Evolutionary conservation across 2,888 invertebrate genomes (phyloP).

Genomic region (Adelphocoris suturalis): DNA sequence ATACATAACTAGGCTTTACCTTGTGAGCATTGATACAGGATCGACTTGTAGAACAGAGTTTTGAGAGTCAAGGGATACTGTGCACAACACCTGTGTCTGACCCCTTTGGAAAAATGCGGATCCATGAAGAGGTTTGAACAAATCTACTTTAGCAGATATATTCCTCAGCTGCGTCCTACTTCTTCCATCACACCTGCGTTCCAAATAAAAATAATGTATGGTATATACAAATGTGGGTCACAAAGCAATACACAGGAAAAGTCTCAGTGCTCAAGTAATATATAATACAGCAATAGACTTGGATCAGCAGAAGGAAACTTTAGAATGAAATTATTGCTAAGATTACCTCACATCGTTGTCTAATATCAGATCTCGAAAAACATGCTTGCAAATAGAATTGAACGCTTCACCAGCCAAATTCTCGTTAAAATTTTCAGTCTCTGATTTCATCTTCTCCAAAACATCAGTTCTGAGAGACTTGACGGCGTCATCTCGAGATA

Average conservation of each 20-base stretch:
- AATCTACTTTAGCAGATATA: conserved; percentile 91
- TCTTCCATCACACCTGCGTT: conserved; percentile 89
- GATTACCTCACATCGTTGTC: conserved; percentile 84
- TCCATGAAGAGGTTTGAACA: conserved; percentile 95
- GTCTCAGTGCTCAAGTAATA: not conserved
- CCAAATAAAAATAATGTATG: not conserved
- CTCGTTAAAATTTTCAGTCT: conserved; percentile 73
- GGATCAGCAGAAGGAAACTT: not conserved
- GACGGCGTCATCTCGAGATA: conserved; percentile 90
- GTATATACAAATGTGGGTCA: too few relatives aligned
- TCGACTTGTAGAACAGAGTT: conserved; percentile 95
- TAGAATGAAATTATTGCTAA: not conserved
- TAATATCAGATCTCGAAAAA: conserved; percentile 90
- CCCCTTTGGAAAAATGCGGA: conserved; percentile 98
- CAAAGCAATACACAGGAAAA: not conserved
- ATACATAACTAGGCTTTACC: conserved; percentile 80
- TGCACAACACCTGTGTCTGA: conserved; percentile 97
- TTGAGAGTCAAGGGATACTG: conserved; percentile 95
- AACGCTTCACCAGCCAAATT: conserved; percentile 83
- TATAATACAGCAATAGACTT: too few relatives aligned
- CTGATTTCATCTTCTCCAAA: conserved; percentile 84
- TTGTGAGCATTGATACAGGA: conserved; percentile 90
- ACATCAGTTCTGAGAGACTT: conserved; percentile 85
- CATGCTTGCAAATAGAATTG: conserved; percentile 82
- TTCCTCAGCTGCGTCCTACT: conserved; percentile 87